A percentile compares a stretch with the other conserved stretches of the same genome.
Conservation (phyloP, 2,113 vertebrate genomes). For the Nasalis larvatus region DNA sequence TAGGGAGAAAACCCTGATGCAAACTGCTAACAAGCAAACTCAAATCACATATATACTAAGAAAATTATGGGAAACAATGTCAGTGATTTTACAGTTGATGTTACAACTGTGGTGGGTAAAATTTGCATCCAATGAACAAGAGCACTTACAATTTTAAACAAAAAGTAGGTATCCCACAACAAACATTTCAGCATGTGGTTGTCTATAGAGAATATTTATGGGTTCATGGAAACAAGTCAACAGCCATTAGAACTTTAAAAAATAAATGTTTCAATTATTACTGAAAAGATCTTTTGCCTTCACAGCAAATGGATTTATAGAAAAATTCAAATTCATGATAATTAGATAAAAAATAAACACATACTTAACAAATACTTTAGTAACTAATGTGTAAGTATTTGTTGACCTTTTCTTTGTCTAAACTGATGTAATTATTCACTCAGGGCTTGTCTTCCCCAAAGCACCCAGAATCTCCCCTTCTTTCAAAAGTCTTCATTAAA, state of each 20-base stretch:
- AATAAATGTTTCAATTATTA: slow-evolving; percentile 26
- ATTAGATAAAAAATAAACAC: slow-evolving; percentile 21
- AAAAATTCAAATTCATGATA: slow-evolving; percentile 41
- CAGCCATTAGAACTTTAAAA: not conserved
- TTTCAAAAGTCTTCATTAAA: slow-evolving; percentile 48
- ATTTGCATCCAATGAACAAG: not conserved
- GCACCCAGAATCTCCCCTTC: not conserved
- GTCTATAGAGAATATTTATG: slow-evolving; percentile 31
- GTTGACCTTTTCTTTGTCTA: not conserved
- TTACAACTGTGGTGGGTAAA: not conserved
- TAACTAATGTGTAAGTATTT: not conserved
- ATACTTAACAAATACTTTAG: slow-evolving; percentile 6
- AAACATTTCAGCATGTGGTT: not conserved
- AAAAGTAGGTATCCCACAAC: not conserved
- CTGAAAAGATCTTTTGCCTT: slow-evolving; percentile 26
- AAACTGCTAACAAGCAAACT: not conserved
- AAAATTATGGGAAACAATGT: not conserved
- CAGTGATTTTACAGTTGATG: not conserved
- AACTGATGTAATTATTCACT: not conserved
- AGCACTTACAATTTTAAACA: not conserved
- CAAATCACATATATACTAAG: not conserved
- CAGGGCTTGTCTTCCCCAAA: not conserved
- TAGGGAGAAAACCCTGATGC: not conserved
- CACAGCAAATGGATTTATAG: not conserved
- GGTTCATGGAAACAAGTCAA: not conserved